phyloP scores from a whole-genome alignment of 2,797 vertebrate species.

The Scyliorhinus canicula region DNA sequence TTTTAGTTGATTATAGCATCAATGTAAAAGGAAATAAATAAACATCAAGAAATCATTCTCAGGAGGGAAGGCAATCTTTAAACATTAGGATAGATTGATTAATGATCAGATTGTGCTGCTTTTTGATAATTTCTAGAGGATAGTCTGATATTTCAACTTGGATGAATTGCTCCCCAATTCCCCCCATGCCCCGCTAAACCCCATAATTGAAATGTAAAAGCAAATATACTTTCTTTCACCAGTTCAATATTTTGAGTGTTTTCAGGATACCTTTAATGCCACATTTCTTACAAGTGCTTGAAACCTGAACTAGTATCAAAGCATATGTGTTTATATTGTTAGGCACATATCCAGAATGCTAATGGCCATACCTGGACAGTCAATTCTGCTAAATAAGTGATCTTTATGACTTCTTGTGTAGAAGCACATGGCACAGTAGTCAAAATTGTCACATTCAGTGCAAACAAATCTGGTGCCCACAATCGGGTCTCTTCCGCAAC shows the following conservation, averaged over 20 bases:
- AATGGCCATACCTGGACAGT: slow-evolving; percentile 14
- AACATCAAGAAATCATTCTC: background rate
- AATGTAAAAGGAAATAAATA: background rate
- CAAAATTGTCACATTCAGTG: slow-evolving; percentile 28
- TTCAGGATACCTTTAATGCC: background rate
- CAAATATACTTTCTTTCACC: background rate
- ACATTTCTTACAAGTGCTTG: background rate
- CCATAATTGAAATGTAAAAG: background rate
- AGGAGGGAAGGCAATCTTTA: background rate
- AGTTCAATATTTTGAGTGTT: background rate
- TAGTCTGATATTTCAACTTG: background rate
- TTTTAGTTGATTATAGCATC: background rate
- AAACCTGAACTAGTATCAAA: background rate
- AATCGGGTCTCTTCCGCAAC: slow-evolving; percentile 20
- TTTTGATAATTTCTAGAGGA: background rate
- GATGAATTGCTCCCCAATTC: background rate
- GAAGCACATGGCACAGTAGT: slow-evolving; percentile 9
- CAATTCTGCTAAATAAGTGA: slow-evolving; percentile 23
- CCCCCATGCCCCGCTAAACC: background rate
- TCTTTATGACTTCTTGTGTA: slow-evolving; percentile 17
- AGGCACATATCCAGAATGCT: too few relatives aligned
- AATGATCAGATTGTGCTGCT: background rate
- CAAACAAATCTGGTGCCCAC: slow-evolving; percentile 32
- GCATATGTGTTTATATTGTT: background rate
- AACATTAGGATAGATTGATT: background rate